Base-by-base conservation (phyloP, 2,113 vertebrate species). In the Ascaphus truei region DNA sequence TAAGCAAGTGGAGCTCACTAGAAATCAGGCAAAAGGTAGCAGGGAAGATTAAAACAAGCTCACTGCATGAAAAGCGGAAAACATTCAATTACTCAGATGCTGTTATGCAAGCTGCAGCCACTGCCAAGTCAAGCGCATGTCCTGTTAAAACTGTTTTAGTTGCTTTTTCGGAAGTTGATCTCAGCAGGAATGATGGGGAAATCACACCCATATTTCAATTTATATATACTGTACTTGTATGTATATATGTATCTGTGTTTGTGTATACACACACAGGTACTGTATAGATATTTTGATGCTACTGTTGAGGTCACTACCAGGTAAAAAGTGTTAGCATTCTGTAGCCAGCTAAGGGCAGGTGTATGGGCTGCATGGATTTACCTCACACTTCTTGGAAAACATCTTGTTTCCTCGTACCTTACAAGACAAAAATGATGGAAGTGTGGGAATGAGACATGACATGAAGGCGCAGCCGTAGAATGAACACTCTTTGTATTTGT, bases 331-430 rank as follows among this genome's bases (percentile, higher is more conserved):
- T 26, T 75, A 23, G 72, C 63, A 79, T 60, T 80, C 53, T 62
- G 72, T 76, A 56, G 80, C 57, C 76, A 67, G 26, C 51, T 61
- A 71, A 47, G 68, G 57, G 61, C 73, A 73, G 20, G 75, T 69
- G 72, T 76, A 53, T 3, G 52, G 81, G 71, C 68, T 69, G 76
- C 43, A 79, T 16, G 72, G 77, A 72, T 88, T 96, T 96, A 97
- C 94, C 95, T 96, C 85, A 90, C 87, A 81, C 87, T 92, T 89
- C 87, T 92, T 80, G 93, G 90, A 91, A 86, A 83, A 89, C 79
- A 86, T 83, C 85, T 92, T 77, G 93, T 87, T 89, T 93, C 90
- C 90, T 96, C 93, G 84, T 92, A 95, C 92, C 94, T 97, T 96
- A 80, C 65, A 76, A 86, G 78, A 73, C 84, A 88, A 85, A 81